Conservation (phyloP, 2,113 vertebrate species). For the Oryzias melastigma region DNA sequence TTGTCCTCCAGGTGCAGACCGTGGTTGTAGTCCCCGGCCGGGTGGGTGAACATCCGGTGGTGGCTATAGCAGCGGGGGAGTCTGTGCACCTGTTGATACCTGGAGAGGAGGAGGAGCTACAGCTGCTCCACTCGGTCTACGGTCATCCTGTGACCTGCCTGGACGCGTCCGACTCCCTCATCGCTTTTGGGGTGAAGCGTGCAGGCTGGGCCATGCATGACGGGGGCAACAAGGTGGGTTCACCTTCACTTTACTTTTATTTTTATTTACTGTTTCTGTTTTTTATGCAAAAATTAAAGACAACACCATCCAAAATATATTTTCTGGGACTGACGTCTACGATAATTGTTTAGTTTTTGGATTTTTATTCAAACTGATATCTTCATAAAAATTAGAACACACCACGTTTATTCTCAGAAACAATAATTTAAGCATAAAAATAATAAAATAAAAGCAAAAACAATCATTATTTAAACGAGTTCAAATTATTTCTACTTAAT, state of each 20-base stretch:
- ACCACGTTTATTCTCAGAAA: too few relatives aligned
- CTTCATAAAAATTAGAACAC: too few relatives aligned
- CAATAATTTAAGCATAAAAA: too few relatives aligned
- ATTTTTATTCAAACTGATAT: too few relatives aligned
- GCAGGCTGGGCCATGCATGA: conserved; percentile 88
- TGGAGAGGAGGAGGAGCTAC: conserved; percentile 68
- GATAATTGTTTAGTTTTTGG: too few relatives aligned
- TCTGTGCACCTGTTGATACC: conserved; percentile 83
- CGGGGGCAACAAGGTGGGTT: conserved; percentile 90
- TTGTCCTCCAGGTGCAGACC: conserved; percentile 80
- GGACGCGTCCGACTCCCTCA: conserved; percentile 79
- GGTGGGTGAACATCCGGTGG: conserved; percentile 69
- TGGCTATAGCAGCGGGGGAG: conserved; percentile 83
- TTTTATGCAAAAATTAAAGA: too few relatives aligned
- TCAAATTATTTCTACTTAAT: too few relatives aligned
- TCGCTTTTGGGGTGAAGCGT: conserved; percentile 88
- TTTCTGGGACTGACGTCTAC: too few relatives aligned
- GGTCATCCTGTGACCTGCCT: conserved; percentile 91
- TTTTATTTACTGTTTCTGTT: background rate
- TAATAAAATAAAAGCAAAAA: too few relatives aligned
- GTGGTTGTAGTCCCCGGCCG: conserved; percentile 82
- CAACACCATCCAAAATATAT: too few relatives aligned
- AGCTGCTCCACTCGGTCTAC: conserved; percentile 84
- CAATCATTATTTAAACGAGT: too few relatives aligned
- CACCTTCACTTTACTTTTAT: background rate